Conservation (phyloP, 1,140 invertebrate species). For the Colletes latitarsis region DNA sequence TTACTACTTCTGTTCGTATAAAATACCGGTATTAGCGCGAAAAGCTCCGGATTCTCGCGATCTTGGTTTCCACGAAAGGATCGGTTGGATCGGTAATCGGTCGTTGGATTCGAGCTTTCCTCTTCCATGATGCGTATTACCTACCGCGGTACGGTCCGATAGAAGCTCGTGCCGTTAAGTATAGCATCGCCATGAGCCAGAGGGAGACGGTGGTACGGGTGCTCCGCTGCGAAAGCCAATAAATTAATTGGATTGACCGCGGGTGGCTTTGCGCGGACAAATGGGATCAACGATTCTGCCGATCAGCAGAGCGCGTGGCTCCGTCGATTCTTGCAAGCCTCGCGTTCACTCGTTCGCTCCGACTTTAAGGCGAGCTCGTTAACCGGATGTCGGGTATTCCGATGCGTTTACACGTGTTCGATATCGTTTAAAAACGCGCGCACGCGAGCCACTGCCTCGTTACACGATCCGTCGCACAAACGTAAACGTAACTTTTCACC, state of each 20-base stretch:
- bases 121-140: conserved; percentile 12
- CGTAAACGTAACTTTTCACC: neutral
- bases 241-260: conserved; percentile 80
- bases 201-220: neutral
- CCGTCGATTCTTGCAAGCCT: conserved; percentile 60
- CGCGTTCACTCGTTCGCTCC: conserved; percentile 20
- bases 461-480: neutral
- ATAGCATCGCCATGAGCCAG: neutral
- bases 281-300: conserved; percentile 79
- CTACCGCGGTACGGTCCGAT: neutral
- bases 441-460: neutral
- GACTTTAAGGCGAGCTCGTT: conserved; percentile 64
- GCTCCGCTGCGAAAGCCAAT: conserved; percentile 76
- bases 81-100: conserved; percentile 13
- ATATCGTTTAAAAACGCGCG: conserved; percentile 49
- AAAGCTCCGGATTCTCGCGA: too few species aligned
- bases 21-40: too few species aligned
- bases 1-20: too few species aligned
- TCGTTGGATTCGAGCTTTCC: conserved; percentile 8
- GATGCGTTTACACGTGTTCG: conserved; percentile 71
- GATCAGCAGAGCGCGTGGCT: conserved; percentile 72
- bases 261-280: conserved; percentile 78
- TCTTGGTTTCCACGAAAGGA: neutral
- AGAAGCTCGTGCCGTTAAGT: conserved; percentile 44
- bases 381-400: conserved; percentile 64